Evolutionary conservation across 2,113 vertebrate genomes (phyloP).

Genomic region (Pseudorasbora parva): DNA sequence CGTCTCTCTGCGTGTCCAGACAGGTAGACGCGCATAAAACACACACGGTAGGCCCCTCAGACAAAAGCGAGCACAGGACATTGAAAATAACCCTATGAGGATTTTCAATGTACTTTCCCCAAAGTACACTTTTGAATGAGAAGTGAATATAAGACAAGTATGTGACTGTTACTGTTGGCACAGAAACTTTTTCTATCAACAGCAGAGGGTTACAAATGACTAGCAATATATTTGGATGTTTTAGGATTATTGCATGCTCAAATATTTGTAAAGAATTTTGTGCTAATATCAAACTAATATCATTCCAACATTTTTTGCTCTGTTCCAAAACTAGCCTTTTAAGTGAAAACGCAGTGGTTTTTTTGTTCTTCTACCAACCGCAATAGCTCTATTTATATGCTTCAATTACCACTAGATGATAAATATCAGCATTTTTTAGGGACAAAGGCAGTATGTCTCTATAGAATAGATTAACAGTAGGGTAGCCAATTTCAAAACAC

Average conservation of each 20-base stretch:
- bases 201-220: conserved; percentile 21
- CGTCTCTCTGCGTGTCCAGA: conserved; percentile 48
- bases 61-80: conserved; percentile 48
- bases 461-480: too few species aligned
- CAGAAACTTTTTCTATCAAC: conserved; percentile 42
- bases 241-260: not conserved
- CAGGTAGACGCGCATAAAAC: conserved; percentile 49
- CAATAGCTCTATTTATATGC: not conserved
- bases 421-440: not conserved
- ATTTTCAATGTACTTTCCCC: conserved; percentile 43
- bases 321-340: not conserved
- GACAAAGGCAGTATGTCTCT: too few species aligned
- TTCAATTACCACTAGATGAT: not conserved
- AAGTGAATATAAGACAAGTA: conserved; percentile 47
- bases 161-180: conserved; percentile 61
- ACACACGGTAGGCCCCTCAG: conserved; percentile 29
- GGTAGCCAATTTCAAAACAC: too few species aligned
- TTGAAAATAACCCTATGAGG: conserved; percentile 46
- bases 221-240: not conserved
- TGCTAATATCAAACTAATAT: not conserved
- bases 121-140: conserved; percentile 49
- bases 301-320: too few species aligned
- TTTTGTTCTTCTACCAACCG: not conserved
- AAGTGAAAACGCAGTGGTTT: not conserved
- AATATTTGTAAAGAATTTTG: not conserved